Evolutionary conservation across 2,797 vertebrate species (phyloP), one percentile per base, ranked within the genome.

Genomic region (Microctenopoma steveboyesi): DNA sequence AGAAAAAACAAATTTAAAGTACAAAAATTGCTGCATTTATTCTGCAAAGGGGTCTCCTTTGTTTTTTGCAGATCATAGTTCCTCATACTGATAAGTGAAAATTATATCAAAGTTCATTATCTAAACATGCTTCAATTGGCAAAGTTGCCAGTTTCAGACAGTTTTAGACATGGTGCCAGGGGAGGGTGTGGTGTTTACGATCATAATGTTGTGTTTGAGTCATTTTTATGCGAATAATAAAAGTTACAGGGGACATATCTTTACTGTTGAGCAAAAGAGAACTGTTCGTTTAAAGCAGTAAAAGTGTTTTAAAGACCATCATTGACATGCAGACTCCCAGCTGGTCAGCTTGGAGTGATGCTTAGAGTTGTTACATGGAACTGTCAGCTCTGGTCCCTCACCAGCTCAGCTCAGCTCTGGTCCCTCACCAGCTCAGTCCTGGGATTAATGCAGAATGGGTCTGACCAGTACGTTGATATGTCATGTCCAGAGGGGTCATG

Each of bases 1-100:
- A 91, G 85, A 92, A 75, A 92, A 91, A 92, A 90, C 76, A 86
- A 89, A 92, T 90, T 91, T 88, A 89, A 91, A 90, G 80, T 86
- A 84, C 81, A 92, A 89, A 92, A 92, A 90, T 88, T 90, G 90
- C 91, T 93, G 88, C 90, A 84, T 92, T 93, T 89, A 83, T 93
- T 93, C 93, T 91, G 87, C 89, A 93, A 85, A 60, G 78, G 83
- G 81, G 85, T 27, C 87, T 86, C 87, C 74, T 84, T 76, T 85
- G 74, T 79, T 81, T 76, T 88, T 90, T 84, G 64, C 79, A 72
- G 86, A 85, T 83, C 87, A 69, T 81, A 75, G 85, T 79, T 89
- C 30, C 65, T 83, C 76, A 72, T 86, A 74, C 79, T 84, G 76
- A 74, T 74, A 87, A 85, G 92, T 93, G 72, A 90, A 88, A 88